phyloP scores from a whole-genome alignment of 64 coral and sea anemone species.

The Actinia equina region DNA sequence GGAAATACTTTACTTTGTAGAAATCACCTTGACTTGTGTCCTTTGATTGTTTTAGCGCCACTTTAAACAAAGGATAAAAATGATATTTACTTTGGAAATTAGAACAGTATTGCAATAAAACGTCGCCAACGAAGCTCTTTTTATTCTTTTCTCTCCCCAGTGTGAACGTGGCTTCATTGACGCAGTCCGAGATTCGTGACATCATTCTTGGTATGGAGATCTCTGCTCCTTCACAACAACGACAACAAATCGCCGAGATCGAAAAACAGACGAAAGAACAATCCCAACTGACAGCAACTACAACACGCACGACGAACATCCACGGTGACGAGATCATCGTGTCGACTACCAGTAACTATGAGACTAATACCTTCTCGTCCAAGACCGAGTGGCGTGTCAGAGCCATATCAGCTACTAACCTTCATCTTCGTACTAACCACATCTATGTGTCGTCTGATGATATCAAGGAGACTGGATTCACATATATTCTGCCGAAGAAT shows the following conservation, averaged over 20 bases:
- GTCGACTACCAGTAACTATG: constrained; percentile 92
- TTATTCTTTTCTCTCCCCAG: constrained; percentile 22
- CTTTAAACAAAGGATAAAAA: too few species aligned
- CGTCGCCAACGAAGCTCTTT: neutral
- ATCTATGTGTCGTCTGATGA: constrained; percentile 99
- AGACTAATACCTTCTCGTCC: constrained; percentile 95
- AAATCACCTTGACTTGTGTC: too few species aligned
- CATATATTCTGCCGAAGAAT: constrained; percentile 96
- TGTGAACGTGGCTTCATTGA: constrained; percentile 95
- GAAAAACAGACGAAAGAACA: constrained; percentile 99
- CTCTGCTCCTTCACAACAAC: constrained; percentile 92
- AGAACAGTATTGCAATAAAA: neutral
- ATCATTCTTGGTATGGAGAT: constrained; percentile 99
- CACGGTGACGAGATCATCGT: constrained; percentile 99
- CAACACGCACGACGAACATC: constrained; percentile 96
- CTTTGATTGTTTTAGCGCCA: too few species aligned
- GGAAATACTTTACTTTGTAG: too few species aligned
- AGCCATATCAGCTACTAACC: constrained; percentile 94
- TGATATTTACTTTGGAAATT: neutral
- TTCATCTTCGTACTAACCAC: constrained; percentile 96
- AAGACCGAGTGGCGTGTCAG: constrained; percentile 99
- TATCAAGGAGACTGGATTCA: constrained; percentile 99
- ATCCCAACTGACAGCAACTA: constrained; percentile 94
- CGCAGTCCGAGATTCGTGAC: constrained; percentile 97
- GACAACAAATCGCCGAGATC: constrained; percentile 97